A percentile compares a stretch with the other conserved stretches of the same genome.
Conservation (phyloP, 2,888 invertebrate genomes). For the Cenopis cana region DNA sequence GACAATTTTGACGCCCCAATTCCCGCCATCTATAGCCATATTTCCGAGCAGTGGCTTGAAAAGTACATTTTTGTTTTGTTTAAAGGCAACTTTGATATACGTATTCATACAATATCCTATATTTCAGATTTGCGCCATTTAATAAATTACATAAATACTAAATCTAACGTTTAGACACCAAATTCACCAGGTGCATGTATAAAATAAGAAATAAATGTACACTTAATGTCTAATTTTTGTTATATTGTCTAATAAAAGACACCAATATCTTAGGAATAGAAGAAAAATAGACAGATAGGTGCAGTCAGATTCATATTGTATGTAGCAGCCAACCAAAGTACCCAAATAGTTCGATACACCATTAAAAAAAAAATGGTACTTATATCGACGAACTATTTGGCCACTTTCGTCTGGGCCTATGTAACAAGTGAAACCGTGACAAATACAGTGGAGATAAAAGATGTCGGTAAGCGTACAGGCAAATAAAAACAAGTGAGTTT, state of each 20-base stretch:
- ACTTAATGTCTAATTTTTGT: conserved; percentile 36
- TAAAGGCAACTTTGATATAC: background rate
- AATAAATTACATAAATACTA: conserved; percentile 29
- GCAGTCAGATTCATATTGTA: too few species aligned
- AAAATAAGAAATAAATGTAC: conserved; percentile 35
- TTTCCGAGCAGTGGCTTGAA: too few species aligned
- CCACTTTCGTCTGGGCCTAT: too few species aligned
- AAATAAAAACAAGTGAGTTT: background rate
- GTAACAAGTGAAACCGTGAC: background rate
- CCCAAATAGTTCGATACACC: too few species aligned
- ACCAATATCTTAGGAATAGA: background rate
- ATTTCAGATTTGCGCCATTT: conserved; percentile 13
- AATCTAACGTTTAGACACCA: conserved; percentile 23
- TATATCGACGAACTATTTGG: too few species aligned
- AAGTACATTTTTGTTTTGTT: too few species aligned
- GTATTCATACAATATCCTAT: conserved; percentile 13
- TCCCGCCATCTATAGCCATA: too few species aligned
- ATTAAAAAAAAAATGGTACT: too few species aligned
- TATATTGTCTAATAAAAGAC: conserved; percentile 10
- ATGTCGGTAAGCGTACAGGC: background rate
- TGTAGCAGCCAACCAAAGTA: too few species aligned
- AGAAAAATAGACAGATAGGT: background rate
- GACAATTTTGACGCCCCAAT: too few species aligned
- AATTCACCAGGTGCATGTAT: conserved; percentile 37
- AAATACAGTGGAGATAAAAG: background rate